phyloP scores from a whole-genome alignment of 1,140 invertebrate species.

The Caenorhabditis latens region DNA sequence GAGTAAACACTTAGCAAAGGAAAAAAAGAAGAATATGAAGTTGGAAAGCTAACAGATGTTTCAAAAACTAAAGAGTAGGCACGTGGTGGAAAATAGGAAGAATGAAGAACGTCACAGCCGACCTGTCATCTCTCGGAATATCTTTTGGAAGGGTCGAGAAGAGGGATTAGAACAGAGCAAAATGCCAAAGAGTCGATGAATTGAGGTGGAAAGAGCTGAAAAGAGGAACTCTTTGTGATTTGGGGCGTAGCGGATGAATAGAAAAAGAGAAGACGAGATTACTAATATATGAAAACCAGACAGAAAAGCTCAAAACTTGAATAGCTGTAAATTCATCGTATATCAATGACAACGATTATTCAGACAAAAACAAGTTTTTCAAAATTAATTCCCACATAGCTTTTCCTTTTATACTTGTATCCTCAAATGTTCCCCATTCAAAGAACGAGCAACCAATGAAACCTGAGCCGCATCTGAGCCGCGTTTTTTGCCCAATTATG shows the following conservation, averaged over 20 bases:
- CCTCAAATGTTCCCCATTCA: not conserved
- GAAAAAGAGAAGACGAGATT: too few relatives aligned
- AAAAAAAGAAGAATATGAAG: not conserved
- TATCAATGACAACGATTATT: too few relatives aligned
- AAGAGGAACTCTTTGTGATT: not conserved
- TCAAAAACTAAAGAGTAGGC: constrained; percentile 15
- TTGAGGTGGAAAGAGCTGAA: not conserved
- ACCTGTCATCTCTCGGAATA: not conserved
- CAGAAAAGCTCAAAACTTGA: not conserved
- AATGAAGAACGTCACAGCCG: not conserved
- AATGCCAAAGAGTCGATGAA: not conserved
- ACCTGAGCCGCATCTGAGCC: not conserved
- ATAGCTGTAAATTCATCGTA: too few relatives aligned
- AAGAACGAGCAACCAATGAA: constrained; percentile 6
- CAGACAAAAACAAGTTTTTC: too few relatives aligned
- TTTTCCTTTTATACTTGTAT: not conserved
- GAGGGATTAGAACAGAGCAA: not conserved
- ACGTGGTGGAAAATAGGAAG: not conserved
- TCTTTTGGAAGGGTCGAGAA: not conserved
- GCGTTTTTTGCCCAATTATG: not conserved
- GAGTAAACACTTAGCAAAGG: constrained; percentile 33
- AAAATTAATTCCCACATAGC: not conserved
- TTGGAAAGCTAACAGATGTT: constrained; percentile 26
- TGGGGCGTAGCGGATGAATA: not conserved
- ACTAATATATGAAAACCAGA: not conserved